Percentiles rank a stretch among this genome's conserved stretches.
phyloP scores from a whole-genome alignment of 2,797 vertebrate species.

The Hydrocynus forskahlii region DNA sequence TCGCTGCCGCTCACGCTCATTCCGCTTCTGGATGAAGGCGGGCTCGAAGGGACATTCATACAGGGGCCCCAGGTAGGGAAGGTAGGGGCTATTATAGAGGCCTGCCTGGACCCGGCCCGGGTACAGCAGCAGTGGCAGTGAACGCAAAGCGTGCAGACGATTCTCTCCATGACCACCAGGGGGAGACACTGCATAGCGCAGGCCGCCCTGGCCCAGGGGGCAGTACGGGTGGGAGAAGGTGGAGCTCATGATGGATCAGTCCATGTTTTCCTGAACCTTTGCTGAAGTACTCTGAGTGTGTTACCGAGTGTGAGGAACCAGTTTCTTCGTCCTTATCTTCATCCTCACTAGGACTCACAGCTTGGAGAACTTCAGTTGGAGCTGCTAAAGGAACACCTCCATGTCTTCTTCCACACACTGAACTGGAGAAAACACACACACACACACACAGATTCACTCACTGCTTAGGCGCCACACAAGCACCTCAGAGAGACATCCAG shows the following conservation, averaged over 20 bases:
- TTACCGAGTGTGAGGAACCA: neutral
- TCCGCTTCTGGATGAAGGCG: constrained; percentile 85
- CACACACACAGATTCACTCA: neutral
- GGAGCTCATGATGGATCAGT: constrained; percentile 67
- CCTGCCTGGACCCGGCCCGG: constrained; percentile 64
- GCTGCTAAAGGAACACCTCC: neutral
- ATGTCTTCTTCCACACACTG: neutral
- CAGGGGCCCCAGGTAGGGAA: constrained; percentile 78
- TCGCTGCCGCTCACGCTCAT: constrained; percentile 85
- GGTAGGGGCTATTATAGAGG: constrained; percentile 71
- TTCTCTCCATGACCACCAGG: constrained; percentile 65
- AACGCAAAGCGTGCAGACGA: constrained; percentile 28
- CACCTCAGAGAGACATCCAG: too few relatives aligned
- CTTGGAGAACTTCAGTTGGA: neutral
- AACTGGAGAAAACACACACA: neutral
- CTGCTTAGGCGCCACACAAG: neutral
- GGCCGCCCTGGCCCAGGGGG: constrained; percentile 45
- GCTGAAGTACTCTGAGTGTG: too few relatives aligned
- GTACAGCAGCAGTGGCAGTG: constrained; percentile 76
- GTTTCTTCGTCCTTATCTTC: neutral
- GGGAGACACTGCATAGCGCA: constrained; percentile 66
- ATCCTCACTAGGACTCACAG: neutral
- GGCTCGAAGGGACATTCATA: constrained; percentile 84
- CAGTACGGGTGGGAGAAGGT: constrained; percentile 67
- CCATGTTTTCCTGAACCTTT: neutral